Evolutionary conservation across 2,113 vertebrate species (phyloP).

Genomic region (Grammomys dolichurus): DNA sequence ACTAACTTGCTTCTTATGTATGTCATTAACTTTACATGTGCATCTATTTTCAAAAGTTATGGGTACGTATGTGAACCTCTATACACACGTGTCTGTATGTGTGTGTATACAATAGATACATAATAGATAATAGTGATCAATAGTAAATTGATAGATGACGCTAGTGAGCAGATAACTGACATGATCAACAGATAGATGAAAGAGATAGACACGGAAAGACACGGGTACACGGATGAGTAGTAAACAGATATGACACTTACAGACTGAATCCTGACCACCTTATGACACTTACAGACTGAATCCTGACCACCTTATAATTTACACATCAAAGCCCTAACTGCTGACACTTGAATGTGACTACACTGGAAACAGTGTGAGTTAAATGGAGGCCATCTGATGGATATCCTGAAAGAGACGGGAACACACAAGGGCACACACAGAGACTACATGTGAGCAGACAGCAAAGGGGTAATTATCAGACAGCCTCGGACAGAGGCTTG

Average conservation of each 20-base stretch:
- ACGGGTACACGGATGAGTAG: background rate
- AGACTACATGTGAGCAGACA: background rate
- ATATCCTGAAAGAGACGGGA: background rate
- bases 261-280: background rate
- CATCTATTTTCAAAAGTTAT: background rate
- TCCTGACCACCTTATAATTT: background rate
- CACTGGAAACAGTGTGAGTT: background rate
- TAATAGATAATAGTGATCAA: background rate
- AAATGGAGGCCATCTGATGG: background rate
- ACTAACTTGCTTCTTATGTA: background rate
- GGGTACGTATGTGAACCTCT: background rate
- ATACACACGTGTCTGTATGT: too few species aligned
- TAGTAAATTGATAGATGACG: background rate
- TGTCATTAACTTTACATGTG: background rate
- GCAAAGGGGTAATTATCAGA: rapidly evolving
- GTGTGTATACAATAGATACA: background rate
- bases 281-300: background rate
- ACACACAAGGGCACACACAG: background rate
- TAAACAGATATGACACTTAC: background rate
- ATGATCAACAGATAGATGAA: background rate
- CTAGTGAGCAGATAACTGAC: background rate
- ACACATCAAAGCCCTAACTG: background rate
- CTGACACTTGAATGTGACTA: background rate
- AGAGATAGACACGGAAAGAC: background rate
- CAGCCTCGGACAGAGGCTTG: background rate